Conservation (phyloP, 1,140 invertebrate species). For the Lordiphosa stackelbergi region DNA sequence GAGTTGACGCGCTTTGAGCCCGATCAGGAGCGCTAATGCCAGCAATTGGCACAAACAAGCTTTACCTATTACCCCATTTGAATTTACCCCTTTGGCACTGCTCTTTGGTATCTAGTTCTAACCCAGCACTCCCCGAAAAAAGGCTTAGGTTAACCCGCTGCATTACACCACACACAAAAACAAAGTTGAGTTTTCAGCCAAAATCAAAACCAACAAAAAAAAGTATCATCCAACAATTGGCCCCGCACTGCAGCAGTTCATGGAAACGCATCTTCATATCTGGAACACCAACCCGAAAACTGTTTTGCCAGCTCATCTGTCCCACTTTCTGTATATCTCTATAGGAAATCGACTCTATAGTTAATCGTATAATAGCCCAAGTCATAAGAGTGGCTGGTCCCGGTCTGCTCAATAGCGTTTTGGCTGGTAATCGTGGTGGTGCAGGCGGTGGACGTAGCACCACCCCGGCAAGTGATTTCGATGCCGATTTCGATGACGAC, state of each 20-base stretch:
- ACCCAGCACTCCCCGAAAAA: too few species aligned
- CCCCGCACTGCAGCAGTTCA: conserved; percentile 12
- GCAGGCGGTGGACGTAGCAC: conserved; percentile 37
- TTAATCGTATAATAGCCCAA: conserved; percentile 84
- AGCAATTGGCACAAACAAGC: not conserved
- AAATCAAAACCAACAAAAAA: conserved; percentile 1
- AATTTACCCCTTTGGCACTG: not conserved
- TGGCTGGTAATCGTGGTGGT: conserved; percentile 60
- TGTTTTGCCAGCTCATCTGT: conserved; percentile 18
- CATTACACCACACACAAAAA: too few species aligned
- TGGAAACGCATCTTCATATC: conserved; percentile 17
- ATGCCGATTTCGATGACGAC: conserved; percentile 71
- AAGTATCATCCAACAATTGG: conserved; percentile 34
- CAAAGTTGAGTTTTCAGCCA: conserved; percentile 24
- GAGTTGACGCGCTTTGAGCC: conserved; percentile 55
- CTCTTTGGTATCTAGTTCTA: not conserved
- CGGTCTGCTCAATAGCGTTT: conserved; percentile 78
- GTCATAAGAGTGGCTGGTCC: conserved; percentile 84
- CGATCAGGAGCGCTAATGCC: conserved; percentile 37
- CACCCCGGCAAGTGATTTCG: conserved; percentile 48
- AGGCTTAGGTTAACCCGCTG: too few species aligned
- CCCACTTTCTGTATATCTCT: conserved; percentile 30
- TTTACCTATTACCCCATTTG: not conserved
- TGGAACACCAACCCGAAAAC: conserved; percentile 10
- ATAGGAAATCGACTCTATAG: conserved; percentile 88